Evolutionary conservation across 2,888 invertebrate species (phyloP).

Genomic region (Pachliopta kotzebuea): DNA sequence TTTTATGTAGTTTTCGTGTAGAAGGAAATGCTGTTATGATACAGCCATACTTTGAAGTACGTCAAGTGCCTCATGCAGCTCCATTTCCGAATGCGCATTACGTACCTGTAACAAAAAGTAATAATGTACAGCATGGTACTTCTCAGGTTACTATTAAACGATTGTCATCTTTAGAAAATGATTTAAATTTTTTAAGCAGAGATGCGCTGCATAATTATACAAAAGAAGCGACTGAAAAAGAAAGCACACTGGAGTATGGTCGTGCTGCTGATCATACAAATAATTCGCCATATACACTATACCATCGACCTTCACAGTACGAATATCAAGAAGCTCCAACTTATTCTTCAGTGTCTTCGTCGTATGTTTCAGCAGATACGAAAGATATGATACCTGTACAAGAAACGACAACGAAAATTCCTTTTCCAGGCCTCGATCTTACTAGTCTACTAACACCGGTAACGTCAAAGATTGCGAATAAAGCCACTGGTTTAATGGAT

Average conservation of each 20-base stretch:
- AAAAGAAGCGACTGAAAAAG: not conserved
- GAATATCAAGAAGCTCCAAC: slow-evolving; percentile 12
- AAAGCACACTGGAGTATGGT: not conserved
- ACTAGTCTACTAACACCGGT: slow-evolving; percentile 52
- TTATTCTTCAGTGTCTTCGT: slow-evolving; percentile 7
- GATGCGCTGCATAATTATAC: slow-evolving; percentile 7
- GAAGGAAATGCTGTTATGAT: slow-evolving; percentile 22
- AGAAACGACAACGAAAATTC: slow-evolving; percentile 18
- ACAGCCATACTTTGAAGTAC: slow-evolving; percentile 22
- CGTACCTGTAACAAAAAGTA: slow-evolving; percentile 14
- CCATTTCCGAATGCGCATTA: slow-evolving; percentile 10
- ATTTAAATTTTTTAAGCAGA: not conserved
- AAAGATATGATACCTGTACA: slow-evolving; percentile 13
- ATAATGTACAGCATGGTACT: not conserved
- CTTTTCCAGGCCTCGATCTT: slow-evolving; percentile 26
- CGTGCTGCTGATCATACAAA: slow-evolving; percentile 6
- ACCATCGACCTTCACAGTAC: slow-evolving; percentile 15
- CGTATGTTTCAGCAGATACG: slow-evolving; percentile 6
- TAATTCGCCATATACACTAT: slow-evolving; percentile 7
- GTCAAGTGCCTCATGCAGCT: slow-evolving; percentile 6
- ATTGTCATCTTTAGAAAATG: slow-evolving; percentile 8
- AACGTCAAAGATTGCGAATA: slow-evolving; percentile 52
- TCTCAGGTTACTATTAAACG: not conserved
- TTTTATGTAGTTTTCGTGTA: slow-evolving; percentile 10
- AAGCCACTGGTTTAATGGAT: slow-evolving; percentile 57